phyloP scores from a whole-genome alignment of 2,888 invertebrate species.

The Folsomia candida region DNA sequence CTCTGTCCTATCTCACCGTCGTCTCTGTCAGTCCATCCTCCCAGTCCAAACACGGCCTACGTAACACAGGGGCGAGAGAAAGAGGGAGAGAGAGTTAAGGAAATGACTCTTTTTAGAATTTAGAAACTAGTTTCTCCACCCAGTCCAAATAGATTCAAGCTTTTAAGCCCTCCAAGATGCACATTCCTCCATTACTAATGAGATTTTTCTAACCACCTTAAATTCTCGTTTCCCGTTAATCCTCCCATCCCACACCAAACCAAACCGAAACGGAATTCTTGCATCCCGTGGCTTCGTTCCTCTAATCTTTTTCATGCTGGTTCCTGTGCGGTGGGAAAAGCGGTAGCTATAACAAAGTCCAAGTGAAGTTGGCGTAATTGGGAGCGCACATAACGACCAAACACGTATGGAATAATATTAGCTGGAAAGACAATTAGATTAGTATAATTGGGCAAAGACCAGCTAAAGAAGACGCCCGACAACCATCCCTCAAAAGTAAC shows the following conservation, averaged over 20 bases:
- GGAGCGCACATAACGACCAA: not conserved
- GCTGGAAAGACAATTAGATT: not conserved
- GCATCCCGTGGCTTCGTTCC: not conserved
- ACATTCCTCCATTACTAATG: conserved; percentile 15
- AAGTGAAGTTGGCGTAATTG: not conserved
- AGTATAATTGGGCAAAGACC: not conserved
- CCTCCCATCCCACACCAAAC: not conserved
- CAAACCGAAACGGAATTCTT: too few species aligned
- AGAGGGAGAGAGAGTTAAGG: not conserved
- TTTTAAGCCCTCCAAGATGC: not conserved
- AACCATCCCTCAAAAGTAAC: not conserved
- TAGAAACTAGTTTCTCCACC: not conserved
- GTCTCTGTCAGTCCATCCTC: not conserved
- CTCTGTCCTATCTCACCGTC: conserved; percentile 3
- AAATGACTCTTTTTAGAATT: conserved; percentile 1
- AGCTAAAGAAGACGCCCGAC: not conserved
- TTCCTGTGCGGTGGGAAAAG: not conserved
- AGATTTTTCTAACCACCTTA: conserved; percentile 16
- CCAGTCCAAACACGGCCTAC: not conserved
- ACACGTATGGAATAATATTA: not conserved
- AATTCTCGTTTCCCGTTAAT: conserved; percentile 1
- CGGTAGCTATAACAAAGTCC: not conserved
- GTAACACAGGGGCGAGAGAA: not conserved
- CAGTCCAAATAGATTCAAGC: not conserved
- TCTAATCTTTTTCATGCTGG: not conserved